Percentiles rank a stretch among this genome's conserved stretches.
These are phyloP conservation scores for Eubucco bourcierii DNA, from an alignment of 2,113 vertebrate genomes.

Conservation along the genomic window DNA sequence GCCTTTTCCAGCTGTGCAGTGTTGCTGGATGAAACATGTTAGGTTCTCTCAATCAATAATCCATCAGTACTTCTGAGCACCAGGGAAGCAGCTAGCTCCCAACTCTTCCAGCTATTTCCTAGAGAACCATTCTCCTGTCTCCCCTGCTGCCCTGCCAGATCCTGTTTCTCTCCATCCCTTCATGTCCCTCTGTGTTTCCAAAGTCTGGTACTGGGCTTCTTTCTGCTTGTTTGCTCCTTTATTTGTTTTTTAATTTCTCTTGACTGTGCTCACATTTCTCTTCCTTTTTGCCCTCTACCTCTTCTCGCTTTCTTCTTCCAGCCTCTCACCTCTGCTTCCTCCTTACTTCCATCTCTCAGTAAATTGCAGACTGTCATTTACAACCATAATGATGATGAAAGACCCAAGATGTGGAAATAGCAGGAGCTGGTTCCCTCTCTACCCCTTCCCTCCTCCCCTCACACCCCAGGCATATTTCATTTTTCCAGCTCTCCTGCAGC, in stretches of 20 bases:
- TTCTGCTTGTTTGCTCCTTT: neutral
- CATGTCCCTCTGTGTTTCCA: neutral
- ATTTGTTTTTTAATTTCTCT: neutral
- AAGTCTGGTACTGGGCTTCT: neutral
- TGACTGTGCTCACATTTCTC: neutral
- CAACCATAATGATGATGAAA: neutral
- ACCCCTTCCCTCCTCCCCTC: neutral
- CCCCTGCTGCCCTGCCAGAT: neutral
- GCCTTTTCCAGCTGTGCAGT: neutral
- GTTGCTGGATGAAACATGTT: neutral
- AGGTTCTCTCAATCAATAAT: neutral
- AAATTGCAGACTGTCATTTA: constrained; percentile 3
- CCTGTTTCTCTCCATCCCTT: neutral
- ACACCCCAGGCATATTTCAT: neutral
- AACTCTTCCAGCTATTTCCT: neutral
- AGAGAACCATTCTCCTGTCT: neutral
- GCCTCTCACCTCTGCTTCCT: neutral
- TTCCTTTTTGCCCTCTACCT: neutral
- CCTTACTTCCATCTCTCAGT: neutral
- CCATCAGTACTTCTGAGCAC: constrained; percentile 5
- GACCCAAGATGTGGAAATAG: neutral
- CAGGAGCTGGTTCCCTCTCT: neutral
- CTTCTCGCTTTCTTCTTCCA: neutral
- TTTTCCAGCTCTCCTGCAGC: neutral
- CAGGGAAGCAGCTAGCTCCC: neutral